phyloP scores from a whole-genome alignment of 2,888 invertebrate genomes.

The Aspidapion aeneum region DNA sequence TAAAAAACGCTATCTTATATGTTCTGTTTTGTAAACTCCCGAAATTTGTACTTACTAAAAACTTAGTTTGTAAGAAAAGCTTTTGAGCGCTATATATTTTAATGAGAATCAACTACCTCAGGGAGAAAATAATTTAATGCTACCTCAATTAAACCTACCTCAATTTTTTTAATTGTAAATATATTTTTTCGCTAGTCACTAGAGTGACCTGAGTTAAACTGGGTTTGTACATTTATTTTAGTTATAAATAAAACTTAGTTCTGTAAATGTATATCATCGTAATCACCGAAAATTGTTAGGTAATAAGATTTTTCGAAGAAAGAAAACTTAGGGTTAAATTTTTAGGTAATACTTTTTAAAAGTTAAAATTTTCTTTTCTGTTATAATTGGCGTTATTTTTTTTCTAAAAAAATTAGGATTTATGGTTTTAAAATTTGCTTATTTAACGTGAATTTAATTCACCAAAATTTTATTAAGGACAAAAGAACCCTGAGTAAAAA shows the following conservation, averaged over 20 bases:
- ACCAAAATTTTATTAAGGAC: too few species aligned
- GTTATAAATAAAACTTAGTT: background rate
- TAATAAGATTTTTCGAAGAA: background rate
- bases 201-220: constrained; percentile 34
- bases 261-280: background rate
- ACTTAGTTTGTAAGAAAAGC: background rate
- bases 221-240: background rate
- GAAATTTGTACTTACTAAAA: background rate
- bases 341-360: constrained; percentile 27
- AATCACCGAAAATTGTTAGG: background rate
- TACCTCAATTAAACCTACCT: constrained; percentile 34
- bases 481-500: background rate
- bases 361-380: constrained; percentile 17
- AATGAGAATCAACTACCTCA: background rate
- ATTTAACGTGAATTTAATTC: too few species aligned
- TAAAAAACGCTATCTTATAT: background rate
- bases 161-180: constrained; percentile 30
- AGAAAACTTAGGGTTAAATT: constrained; percentile 3
- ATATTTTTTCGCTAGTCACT: constrained; percentile 40
- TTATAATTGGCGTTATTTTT: background rate
- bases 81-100: too few species aligned
- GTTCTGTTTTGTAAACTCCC: background rate
- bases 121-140: background rate
- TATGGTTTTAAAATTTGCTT: too few species aligned
- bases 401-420: background rate